phyloP scores from a whole-genome alignment of 2,113 vertebrate species.

The Egretta garzetta region DNA sequence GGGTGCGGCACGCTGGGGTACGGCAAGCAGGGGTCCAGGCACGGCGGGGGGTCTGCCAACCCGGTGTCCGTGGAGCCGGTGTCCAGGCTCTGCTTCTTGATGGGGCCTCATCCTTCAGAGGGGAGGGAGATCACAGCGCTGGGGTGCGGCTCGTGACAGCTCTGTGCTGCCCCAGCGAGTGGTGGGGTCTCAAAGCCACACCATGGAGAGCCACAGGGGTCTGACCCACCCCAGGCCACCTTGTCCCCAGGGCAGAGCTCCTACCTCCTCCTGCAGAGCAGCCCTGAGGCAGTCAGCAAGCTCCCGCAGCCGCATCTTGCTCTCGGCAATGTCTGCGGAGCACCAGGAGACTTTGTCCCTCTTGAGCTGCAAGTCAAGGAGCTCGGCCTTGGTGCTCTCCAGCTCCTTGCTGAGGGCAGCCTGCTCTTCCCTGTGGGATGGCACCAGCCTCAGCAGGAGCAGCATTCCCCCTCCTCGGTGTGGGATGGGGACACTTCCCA shows the following conservation, averaged over 20 bases:
- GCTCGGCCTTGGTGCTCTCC: neutral
- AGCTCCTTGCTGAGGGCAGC: conserved; percentile 21
- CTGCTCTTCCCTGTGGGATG: neutral
- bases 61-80: neutral
- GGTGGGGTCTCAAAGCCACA: rapidly evolving
- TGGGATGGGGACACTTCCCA: neutral
- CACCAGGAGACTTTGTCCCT: conserved; percentile 56
- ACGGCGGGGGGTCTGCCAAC: neutral
- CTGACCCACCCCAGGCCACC: rapidly evolving
- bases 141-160: neutral
- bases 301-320: conserved; percentile 27
- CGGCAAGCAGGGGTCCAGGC: neutral
- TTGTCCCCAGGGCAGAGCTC: neutral
- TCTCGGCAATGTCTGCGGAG: neutral
- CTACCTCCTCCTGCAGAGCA: conserved; percentile 42
- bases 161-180: rapidly evolving
- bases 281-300: neutral
- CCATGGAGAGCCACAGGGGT: rapidly evolving
- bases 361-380: conserved; percentile 5
- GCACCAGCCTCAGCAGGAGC: neutral
- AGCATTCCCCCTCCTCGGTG: rapidly evolving
- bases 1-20: neutral
- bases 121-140: neutral
- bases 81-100: neutral
- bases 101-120: conserved; percentile 22